Evolutionary conservation across 2,113 vertebrate species (phyloP).

Genomic region (Phaethornis superciliosus): DNA sequence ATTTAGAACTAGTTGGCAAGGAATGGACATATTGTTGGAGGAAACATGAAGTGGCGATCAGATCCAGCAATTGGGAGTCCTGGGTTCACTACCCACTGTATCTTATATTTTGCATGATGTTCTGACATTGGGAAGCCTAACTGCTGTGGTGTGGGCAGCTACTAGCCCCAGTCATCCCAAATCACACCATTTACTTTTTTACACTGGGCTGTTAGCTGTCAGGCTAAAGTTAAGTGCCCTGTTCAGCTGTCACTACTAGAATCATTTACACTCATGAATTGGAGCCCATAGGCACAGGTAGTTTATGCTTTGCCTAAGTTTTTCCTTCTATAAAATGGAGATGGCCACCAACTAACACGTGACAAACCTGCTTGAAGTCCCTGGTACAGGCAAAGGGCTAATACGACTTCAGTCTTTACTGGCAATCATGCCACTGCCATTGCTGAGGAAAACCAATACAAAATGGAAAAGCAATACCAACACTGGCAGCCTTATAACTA

Average conservation of each 20-base stretch:
- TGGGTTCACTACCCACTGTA: neutral
- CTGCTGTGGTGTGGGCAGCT: neutral
- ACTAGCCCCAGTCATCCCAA: neutral
- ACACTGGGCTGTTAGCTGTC: neutral
- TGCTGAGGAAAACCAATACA: neutral
- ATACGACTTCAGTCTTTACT: neutral
- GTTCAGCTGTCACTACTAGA: neutral
- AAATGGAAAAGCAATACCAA: neutral
- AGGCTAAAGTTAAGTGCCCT: neutral
- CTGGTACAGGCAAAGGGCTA: neutral
- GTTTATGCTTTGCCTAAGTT: neutral
- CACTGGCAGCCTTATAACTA: neutral
- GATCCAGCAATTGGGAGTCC: neutral
- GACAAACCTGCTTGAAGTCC: neutral
- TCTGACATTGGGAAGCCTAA: neutral
- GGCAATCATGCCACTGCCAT: neutral
- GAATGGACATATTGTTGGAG: neutral
- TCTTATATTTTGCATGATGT: neutral
- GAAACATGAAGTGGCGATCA: neutral
- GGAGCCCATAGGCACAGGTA: neutral
- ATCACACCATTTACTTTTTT: neutral
- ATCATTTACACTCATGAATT: neutral
- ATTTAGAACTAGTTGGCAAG: conserved; percentile 18
- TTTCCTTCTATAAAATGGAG: neutral
- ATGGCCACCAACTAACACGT: neutral